Conservation (phyloP, 2,797 vertebrate species). For the Chanos chanos region DNA sequence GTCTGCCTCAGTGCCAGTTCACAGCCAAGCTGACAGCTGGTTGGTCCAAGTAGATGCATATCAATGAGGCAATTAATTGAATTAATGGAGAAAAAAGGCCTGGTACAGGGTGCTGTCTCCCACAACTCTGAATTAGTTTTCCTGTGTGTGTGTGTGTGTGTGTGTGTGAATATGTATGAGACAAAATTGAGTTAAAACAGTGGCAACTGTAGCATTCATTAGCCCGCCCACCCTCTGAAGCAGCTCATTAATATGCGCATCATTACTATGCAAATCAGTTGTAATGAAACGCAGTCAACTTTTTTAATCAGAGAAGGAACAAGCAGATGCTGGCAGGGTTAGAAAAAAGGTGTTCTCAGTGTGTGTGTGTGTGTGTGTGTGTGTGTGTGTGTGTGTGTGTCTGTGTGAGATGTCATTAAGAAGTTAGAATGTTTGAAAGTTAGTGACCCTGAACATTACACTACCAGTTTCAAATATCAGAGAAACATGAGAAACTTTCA, state of each 20-base stretch:
- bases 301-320: conserved; percentile 75
- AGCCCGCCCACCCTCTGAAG: conserved; percentile 96
- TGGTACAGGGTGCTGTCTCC: not conserved
- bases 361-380: not conserved
- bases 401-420: not conserved
- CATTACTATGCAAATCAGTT: conserved; percentile 97
- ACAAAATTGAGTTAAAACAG: conserved; percentile 97
- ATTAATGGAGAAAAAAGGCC: conserved; percentile 87
- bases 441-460: not conserved
- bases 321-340: conserved; percentile 76
- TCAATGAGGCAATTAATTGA: conserved; percentile 96
- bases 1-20: conserved; percentile 72
- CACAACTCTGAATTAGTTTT: not conserved
- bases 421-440: not conserved
- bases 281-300: conserved; percentile 82
- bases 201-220: conserved; percentile 92
- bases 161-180: conserved; percentile 93
- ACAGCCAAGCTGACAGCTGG: conserved; percentile 79
- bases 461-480: not conserved
- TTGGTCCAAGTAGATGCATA: conserved; percentile 80
- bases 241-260: conserved; percentile 96
- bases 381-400: not conserved
- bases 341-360: not conserved
- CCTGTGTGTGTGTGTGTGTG: not conserved
- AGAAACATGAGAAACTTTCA: not conserved